Evolutionary conservation across 1,140 invertebrate genomes (phyloP).

Genomic region (Neelides sp.): DNA sequence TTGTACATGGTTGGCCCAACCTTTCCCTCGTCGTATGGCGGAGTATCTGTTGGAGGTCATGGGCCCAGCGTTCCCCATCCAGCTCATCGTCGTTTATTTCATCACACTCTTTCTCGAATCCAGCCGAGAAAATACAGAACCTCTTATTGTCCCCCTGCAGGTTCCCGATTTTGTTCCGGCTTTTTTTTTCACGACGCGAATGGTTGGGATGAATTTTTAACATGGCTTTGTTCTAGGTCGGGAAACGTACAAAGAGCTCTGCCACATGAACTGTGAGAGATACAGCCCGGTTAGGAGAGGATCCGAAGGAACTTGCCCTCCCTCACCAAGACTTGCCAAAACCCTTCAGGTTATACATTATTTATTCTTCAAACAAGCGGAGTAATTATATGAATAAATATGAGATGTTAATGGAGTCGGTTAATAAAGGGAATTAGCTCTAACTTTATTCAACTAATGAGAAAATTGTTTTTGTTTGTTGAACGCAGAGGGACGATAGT

Average conservation of each 20-base stretch:
- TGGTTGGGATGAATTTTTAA: constrained; percentile 19
- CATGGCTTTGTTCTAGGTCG: constrained; percentile 35
- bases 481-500: constrained; percentile 40
- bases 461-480: constrained; percentile 33
- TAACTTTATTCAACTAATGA: background rate
- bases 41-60: too few species aligned
- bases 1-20: constrained; percentile 25
- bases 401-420: too few species aligned
- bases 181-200: constrained; percentile 36
- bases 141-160: constrained; percentile 15
- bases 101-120: constrained; percentile 24
- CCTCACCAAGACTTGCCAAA: constrained; percentile 35
- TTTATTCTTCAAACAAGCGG: constrained; percentile 3
- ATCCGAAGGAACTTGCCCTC: constrained; percentile 55
- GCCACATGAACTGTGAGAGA: constrained; percentile 53
- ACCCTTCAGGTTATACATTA: constrained; percentile 40
- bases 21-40: constrained; percentile 18
- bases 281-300: constrained; percentile 81
- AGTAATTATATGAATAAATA: too few species aligned
- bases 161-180: constrained; percentile 36
- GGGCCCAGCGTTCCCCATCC: constrained; percentile 19
- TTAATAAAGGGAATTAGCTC: too few species aligned
- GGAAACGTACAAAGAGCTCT: constrained; percentile 45
- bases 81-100: constrained; percentile 19
- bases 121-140: constrained; percentile 28